Evolutionary conservation across 2,113 vertebrate genomes (phyloP).

Genomic region (Psittacula cyanocephala): DNA sequence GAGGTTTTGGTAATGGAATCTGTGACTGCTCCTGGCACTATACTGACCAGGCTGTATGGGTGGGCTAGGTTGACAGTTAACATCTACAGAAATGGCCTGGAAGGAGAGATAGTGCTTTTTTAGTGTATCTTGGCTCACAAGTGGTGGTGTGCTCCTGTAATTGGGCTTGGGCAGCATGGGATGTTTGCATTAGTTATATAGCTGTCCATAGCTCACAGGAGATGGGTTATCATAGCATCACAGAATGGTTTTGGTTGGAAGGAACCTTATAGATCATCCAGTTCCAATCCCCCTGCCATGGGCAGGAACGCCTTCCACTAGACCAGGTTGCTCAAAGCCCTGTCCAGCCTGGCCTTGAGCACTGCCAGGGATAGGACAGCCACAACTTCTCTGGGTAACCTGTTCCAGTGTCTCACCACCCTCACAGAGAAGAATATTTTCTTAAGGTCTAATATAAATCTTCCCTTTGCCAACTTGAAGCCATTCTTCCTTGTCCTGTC

Average conservation of each 20-base stretch:
- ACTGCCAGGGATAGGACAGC: background rate
- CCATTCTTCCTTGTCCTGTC: background rate
- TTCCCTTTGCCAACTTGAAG: background rate
- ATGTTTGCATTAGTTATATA: background rate
- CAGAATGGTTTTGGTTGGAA: background rate
- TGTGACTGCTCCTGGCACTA: background rate
- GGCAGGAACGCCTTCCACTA: background rate
- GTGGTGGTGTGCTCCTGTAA: background rate
- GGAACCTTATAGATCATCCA: background rate
- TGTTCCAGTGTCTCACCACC: background rate
- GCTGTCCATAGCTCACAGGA: rapidly evolving
- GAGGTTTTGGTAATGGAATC: background rate
- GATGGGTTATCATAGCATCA: background rate
- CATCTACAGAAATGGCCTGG: background rate
- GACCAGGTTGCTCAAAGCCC: background rate
- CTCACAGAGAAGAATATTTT: background rate
- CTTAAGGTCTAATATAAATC: background rate
- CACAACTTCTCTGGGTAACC: background rate
- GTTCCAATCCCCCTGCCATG: background rate
- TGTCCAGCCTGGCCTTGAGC: background rate
- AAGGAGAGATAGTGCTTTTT: background rate
- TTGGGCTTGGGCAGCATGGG: background rate
- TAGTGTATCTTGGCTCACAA: background rate
- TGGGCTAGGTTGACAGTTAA: background rate
- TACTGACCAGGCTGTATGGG: background rate